Evolutionary conservation across 1,140 invertebrate species (phyloP).

Genomic region (Solen grandis): DNA sequence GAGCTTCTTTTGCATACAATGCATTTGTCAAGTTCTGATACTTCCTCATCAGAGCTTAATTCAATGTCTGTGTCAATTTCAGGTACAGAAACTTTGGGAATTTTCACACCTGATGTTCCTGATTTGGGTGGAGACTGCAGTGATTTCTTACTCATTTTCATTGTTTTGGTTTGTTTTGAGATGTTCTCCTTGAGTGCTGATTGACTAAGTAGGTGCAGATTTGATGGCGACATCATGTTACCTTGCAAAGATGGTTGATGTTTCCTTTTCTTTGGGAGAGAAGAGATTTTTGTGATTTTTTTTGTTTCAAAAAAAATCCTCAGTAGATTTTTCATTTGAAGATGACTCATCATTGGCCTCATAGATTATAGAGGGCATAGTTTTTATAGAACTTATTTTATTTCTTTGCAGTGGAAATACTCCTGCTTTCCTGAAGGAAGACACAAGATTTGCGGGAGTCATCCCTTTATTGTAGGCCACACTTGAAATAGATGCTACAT

Average conservation of each 20-base stretch:
- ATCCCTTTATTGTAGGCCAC: conserved; percentile 20
- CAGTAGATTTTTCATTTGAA: background rate
- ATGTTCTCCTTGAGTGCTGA: background rate
- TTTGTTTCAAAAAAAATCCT: conserved; percentile 13
- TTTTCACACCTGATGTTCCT: background rate
- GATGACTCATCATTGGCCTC: background rate
- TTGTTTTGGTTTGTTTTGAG: background rate
- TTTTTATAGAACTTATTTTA: background rate
- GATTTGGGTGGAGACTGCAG: background rate
- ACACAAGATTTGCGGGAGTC: conserved; percentile 19
- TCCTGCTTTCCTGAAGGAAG: conserved; percentile 25
- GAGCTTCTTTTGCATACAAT: background rate
- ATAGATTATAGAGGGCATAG: background rate
- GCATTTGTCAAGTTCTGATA: background rate
- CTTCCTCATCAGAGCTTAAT: background rate
- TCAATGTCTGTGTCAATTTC: background rate
- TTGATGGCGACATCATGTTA: conserved; percentile 13
- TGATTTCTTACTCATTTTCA: background rate
- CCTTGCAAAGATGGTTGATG: conserved; percentile 2
- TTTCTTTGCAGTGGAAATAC: conserved; percentile 1
- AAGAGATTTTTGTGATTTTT: conserved; percentile 10
- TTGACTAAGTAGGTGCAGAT: background rate
- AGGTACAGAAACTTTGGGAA: background rate
- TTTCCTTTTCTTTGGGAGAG: background rate
- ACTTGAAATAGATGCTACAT: background rate